Evolutionary conservation across 2,113 vertebrate species (phyloP).

Genomic region (Zosterops hypoxanthus): DNA sequence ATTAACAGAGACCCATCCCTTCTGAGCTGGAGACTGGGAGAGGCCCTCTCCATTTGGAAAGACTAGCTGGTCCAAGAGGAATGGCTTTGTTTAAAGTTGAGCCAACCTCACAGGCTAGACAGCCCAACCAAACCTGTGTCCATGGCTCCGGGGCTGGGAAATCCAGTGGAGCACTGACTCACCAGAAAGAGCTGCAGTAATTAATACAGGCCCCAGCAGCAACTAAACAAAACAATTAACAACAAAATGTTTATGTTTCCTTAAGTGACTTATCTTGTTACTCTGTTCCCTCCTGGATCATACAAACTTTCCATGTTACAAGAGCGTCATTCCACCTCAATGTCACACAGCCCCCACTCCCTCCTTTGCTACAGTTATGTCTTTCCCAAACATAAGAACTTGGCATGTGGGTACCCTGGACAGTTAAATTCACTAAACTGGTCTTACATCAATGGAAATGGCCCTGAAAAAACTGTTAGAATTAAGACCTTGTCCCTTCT

Average conservation of each 20-base stretch:
- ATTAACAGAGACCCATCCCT: slow-evolving; percentile 18
- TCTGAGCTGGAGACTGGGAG: background rate
- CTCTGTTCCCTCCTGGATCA: background rate
- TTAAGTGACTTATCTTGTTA: slow-evolving; percentile 26
- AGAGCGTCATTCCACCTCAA: background rate
- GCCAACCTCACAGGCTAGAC: slow-evolving; percentile 55
- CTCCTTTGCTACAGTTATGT: background rate
- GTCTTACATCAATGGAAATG: background rate
- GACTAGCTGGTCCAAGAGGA: slow-evolving; percentile 30
- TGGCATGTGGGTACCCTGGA: background rate
- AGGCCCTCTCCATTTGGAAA: slow-evolving; percentile 15
- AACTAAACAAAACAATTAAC: slow-evolving; percentile 35
- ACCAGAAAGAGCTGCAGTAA: slow-evolving; percentile 12
- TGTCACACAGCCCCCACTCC: background rate
- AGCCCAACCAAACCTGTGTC: background rate
- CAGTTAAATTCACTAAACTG: background rate
- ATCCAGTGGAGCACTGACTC: slow-evolving; percentile 29
- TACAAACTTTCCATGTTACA: background rate
- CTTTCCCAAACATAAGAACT: background rate
- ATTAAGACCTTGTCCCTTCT: background rate
- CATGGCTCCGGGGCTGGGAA: slow-evolving; percentile 52
- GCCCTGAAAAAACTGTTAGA: background rate
- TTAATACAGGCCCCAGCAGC: slow-evolving; percentile 33
- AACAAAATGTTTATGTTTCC: slow-evolving; percentile 22
- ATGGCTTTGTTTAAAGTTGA: slow-evolving; percentile 34